A percentile compares a stretch with the other conserved stretches of the same genome.
These are phyloP conservation scores for Phymanthus crucifer DNA, from an alignment of 92 coral and sea anemone species.

Conservation along the genomic window DNA sequence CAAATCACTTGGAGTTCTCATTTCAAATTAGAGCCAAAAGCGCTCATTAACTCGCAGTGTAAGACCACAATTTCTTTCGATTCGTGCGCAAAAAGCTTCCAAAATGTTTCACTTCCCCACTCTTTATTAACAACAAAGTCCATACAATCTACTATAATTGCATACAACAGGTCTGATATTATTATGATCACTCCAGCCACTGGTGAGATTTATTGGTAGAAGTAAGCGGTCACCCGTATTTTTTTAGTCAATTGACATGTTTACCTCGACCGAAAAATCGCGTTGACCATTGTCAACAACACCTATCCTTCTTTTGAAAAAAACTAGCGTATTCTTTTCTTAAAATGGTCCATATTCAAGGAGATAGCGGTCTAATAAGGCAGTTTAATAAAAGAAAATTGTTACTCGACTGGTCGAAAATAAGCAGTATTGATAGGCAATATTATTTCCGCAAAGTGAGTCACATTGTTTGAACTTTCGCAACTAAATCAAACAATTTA, in stretches of 20 bases:
- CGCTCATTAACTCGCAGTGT: neutral
- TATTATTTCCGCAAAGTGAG: neutral
- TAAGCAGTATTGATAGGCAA: neutral
- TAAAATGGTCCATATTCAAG: neutral
- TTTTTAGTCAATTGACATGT: conserved; percentile 4
- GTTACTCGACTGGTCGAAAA: neutral
- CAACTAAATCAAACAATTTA: neutral
- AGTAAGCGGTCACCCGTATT: conserved; percentile 8
- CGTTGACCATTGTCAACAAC: conserved; percentile 21
- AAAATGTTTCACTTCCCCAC: neutral
- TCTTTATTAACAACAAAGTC: neutral
- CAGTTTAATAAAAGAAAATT: neutral
- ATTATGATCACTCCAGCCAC: neutral
- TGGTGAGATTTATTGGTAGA: conserved; percentile 5
- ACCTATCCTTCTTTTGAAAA: conserved; percentile 1
- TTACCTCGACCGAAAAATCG: conserved; percentile 14
- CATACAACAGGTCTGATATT: neutral
- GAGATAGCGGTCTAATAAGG: neutral
- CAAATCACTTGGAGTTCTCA: neutral
- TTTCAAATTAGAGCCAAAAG: neutral
- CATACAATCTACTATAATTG: neutral
- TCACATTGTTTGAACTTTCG: neutral
- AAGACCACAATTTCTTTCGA: neutral
- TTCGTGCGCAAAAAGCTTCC: neutral
- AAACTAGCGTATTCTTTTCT: neutral